Conservation (phyloP, 2,113 vertebrate genomes). For the Numenius arquata region DNA sequence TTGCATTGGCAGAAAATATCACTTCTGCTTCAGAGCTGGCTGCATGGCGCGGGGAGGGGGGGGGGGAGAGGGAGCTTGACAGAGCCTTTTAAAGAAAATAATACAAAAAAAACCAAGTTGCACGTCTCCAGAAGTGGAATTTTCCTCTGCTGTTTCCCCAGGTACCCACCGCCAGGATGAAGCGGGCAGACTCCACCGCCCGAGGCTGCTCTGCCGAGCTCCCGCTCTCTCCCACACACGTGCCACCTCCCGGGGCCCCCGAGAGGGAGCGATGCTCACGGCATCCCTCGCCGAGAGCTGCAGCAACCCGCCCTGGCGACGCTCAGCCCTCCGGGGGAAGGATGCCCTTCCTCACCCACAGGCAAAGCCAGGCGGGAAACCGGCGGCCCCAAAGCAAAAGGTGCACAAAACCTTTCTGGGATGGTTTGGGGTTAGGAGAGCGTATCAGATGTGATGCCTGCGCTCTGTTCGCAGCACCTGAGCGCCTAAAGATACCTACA, state of each 20-base stretch:
- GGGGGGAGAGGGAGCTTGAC: background rate
- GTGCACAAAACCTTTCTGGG: background rate
- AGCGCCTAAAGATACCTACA: background rate
- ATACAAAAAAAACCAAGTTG: background rate
- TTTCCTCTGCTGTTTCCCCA: slow-evolving; percentile 2
- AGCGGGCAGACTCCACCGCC: background rate
- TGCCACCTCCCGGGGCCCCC: rapidly evolving
- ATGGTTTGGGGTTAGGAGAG: background rate
- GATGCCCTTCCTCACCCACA: background rate
- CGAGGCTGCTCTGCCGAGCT: background rate
- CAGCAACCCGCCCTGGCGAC: rapidly evolving
- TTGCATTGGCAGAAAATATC: slow-evolving; percentile 53
- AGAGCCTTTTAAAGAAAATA: background rate
- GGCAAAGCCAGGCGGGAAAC: rapidly evolving
- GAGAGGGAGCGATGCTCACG: rapidly evolving
- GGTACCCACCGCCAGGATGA: background rate
- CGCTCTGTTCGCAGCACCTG: rapidly evolving
- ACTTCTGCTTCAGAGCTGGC: slow-evolving; percentile 47
- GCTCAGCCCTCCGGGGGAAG: background rate
- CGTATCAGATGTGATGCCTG: background rate
- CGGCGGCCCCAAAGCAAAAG: rapidly evolving
- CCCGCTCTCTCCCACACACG: rapidly evolving
- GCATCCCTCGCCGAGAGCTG: background rate
- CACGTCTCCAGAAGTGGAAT: background rate
- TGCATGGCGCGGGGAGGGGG: background rate